Evolutionary conservation across 2,113 vertebrate species (phyloP).

Genomic region (Pantherophis guttatus): DNA sequence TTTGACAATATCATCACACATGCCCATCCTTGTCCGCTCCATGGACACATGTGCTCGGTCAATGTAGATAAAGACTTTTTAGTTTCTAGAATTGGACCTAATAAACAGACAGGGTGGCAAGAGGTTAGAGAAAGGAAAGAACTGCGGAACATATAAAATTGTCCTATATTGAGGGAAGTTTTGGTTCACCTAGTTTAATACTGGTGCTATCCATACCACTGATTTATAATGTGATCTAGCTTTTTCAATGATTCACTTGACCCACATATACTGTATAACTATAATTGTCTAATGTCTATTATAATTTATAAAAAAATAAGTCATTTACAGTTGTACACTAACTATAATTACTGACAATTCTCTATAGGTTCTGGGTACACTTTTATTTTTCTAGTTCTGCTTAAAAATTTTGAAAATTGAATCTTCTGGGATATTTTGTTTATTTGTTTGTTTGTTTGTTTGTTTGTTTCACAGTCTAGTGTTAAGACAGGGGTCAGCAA

Average conservation of each 20-base stretch:
- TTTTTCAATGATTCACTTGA: too few species aligned
- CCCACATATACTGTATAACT: too few species aligned
- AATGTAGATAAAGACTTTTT: background rate
- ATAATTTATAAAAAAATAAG: too few species aligned
- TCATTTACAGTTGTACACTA: too few species aligned
- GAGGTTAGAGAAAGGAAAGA: background rate
- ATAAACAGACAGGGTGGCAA: background rate
- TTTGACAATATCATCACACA: background rate
- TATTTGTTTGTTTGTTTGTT: too few species aligned
- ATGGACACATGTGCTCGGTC: background rate
- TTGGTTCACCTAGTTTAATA: background rate
- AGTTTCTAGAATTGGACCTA: background rate
- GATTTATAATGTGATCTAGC: too few species aligned
- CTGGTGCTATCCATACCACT: background rate
- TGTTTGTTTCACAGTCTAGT: background rate
- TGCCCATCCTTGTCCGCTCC: background rate
- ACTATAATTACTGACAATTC: too few species aligned
- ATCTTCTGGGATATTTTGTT: background rate
- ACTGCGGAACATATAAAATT: background rate
- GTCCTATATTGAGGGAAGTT: background rate
- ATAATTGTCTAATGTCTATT: too few species aligned
- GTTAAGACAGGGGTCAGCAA: background rate
- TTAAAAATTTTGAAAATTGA: background rate
- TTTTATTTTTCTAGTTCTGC: background rate
- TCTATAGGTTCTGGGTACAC: too few species aligned